Conservation (phyloP, 2,797 vertebrate genomes). For the Sebastes wilsoni region DNA sequence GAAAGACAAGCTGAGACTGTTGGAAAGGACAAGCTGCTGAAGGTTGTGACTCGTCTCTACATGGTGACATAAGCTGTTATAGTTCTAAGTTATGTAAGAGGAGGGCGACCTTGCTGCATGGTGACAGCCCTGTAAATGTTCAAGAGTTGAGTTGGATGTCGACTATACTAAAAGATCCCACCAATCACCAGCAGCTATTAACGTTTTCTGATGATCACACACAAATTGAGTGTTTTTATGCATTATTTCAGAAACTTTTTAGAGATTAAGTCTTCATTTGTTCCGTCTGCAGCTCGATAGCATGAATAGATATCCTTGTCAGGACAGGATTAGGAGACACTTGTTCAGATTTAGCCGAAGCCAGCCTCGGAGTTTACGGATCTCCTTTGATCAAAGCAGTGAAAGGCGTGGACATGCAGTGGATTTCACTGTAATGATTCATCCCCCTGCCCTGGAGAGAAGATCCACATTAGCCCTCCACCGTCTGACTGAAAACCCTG, state of each 20-base stretch:
- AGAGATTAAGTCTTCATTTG: slow-evolving; percentile 5
- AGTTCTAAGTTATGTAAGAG: slow-evolving; percentile 14
- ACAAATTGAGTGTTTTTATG: not conserved
- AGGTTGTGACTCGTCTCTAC: slow-evolving; percentile 3
- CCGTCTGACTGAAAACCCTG: not conserved
- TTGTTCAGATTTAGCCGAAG: slow-evolving; percentile 69
- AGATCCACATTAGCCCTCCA: slow-evolving; percentile 37
- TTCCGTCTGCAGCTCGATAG: slow-evolving; percentile 15
- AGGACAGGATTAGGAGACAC: slow-evolving; percentile 62
- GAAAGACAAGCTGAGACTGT: not conserved
- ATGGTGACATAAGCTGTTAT: not conserved
- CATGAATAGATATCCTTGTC: slow-evolving; percentile 50
- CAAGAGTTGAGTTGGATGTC: slow-evolving; percentile 5
- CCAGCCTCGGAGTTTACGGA: slow-evolving; percentile 55
- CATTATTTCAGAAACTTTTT: not conserved
- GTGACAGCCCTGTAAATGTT: slow-evolving; percentile 27
- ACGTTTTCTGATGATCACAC: not conserved
- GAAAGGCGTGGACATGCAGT: slow-evolving; percentile 35
- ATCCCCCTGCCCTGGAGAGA: slow-evolving; percentile 32
- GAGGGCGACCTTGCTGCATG: not conserved
- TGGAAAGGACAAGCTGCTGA: not conserved
- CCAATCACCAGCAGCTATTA: not conserved
- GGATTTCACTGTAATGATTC: slow-evolving; percentile 60
- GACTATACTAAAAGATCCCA: not conserved
- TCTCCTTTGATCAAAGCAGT: slow-evolving; percentile 72